phyloP scores from a whole-genome alignment of 1,140 invertebrate genomes.

The Vollenhovia emeryi region DNA sequence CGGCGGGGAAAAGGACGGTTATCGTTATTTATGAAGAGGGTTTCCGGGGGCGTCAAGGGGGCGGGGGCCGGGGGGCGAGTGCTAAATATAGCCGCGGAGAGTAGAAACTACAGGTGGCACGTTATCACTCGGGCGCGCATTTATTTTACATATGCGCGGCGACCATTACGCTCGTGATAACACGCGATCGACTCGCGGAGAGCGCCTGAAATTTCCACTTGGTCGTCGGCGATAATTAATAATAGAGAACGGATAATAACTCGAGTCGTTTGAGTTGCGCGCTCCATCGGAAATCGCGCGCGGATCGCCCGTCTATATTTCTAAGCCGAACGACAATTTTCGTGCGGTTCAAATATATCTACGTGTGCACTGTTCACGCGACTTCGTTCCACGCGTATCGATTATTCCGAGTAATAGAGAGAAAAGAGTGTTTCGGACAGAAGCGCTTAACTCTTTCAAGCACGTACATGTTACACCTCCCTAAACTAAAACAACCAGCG shows the following conservation, averaged over 20 bases:
- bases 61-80: background rate
- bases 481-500: too few relatives aligned
- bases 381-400: background rate
- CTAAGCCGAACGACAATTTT: background rate
- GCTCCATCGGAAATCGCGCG: background rate
- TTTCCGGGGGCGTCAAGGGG: constrained; percentile 3
- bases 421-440: background rate
- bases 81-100: constrained; percentile 57
- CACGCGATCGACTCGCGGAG: background rate
- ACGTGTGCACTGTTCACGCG: too few relatives aligned
- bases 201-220: background rate
- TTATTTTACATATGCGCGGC: background rate
- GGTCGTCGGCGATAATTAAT: background rate
- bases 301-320: background rate
- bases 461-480: too few relatives aligned
- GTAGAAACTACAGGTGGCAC: constrained; percentile 59
- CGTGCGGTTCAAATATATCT: too few relatives aligned
- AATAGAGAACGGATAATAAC: too few relatives aligned
- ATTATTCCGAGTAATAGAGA: background rate
- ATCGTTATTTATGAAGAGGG: constrained; percentile 68
- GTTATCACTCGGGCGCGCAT: constrained; percentile 34
- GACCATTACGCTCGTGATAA: background rate
- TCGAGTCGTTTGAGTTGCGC: background rate
- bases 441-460: too few relatives aligned
- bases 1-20: constrained; percentile 54